Evolutionary conservation across 2,113 vertebrate genomes (phyloP).

Genomic region (Thalassarche chlororhynchos): DNA sequence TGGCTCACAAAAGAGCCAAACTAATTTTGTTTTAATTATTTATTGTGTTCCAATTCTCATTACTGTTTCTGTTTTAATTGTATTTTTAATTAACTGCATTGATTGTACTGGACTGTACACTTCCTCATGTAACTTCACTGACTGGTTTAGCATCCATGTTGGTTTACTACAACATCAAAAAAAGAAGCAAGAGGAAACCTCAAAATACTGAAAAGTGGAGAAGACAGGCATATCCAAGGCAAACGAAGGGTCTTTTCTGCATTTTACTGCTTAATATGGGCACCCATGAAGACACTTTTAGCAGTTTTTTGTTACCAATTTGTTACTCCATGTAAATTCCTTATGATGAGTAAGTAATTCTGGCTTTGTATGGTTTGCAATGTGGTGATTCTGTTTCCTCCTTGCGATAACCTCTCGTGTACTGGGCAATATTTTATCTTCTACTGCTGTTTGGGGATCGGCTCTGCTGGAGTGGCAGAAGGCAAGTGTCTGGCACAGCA

Average conservation of each 20-base stretch:
- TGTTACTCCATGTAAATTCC: not conserved
- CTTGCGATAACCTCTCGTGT: accelerated
- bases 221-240: not conserved
- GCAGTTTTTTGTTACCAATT: not conserved
- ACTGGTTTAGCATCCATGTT: not conserved
- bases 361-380: not conserved
- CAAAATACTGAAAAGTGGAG: not conserved
- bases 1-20: not conserved
- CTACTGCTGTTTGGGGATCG: accelerated
- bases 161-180: not conserved
- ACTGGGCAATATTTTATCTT: not conserved
- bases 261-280: not conserved
- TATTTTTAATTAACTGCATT: conserved; percentile 66
- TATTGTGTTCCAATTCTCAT: conserved; percentile 40
- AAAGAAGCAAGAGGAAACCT: not conserved
- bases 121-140: not conserved
- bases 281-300: not conserved
- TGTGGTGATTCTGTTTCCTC: not conserved
- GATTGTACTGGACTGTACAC: not conserved
- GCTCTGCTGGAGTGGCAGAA: not conserved
- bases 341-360: not conserved
- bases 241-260: not conserved
- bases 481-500: accelerated
- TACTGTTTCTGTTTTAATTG: conserved; percentile 37
- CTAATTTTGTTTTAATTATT: conserved; percentile 61